Evolutionary conservation across 2,888 invertebrate genomes (phyloP).

Genomic region (Cryptocephalus moraei): DNA sequence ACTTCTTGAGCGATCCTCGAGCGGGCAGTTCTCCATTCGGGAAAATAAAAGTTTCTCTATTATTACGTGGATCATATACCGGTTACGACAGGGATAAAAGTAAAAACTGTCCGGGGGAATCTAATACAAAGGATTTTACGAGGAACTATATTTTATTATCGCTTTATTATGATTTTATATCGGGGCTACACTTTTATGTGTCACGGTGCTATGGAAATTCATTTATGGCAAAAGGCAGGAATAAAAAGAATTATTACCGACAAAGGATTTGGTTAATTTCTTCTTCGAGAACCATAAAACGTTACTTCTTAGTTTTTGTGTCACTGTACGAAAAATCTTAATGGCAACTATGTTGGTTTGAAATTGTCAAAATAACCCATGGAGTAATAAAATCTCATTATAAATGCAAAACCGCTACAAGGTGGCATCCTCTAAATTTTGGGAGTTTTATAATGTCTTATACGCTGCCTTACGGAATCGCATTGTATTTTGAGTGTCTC

Average conservation of each 20-base stretch:
- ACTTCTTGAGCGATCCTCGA: constrained; percentile 3
- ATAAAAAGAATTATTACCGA: neutral
- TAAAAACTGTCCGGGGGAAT: constrained; percentile 5
- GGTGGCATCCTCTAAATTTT: too few species aligned
- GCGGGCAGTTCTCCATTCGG: constrained; percentile 5
- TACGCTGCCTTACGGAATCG: too few species aligned
- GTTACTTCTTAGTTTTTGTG: too few species aligned
- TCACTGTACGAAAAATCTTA: too few species aligned
- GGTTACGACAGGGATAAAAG: constrained; percentile 7
- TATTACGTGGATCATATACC: constrained; percentile 11
- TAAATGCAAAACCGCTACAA: too few species aligned
- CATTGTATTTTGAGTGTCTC: too few species aligned
- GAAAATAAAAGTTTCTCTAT: constrained; percentile 11
- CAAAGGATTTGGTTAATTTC: too few species aligned
- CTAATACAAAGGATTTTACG: constrained; percentile 10
- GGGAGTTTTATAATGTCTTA: too few species aligned
- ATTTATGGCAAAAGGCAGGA: neutral
- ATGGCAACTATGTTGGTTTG: too few species aligned
- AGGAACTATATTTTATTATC: constrained; percentile 7
- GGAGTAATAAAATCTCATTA: too few species aligned
- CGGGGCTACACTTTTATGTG: neutral
- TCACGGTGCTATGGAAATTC: neutral
- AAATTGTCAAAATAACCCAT: too few species aligned
- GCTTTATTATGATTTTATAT: constrained; percentile 7
- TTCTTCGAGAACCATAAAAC: too few species aligned